Conservation (phyloP, 2,113 vertebrate genomes). For the Tragelaphus imberbis region DNA sequence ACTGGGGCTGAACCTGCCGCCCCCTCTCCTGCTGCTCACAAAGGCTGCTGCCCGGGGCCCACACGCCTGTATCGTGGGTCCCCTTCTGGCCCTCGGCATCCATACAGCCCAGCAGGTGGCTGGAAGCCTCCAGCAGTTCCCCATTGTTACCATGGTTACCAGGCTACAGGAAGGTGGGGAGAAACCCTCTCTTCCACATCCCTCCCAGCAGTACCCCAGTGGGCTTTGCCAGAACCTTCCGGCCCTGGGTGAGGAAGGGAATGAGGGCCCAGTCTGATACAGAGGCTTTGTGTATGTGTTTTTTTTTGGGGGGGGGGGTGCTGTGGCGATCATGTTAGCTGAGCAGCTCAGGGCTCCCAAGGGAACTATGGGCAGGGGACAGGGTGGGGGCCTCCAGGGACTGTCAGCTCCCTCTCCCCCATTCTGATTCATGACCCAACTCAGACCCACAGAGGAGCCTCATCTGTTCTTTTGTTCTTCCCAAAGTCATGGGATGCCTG, state of each 20-base stretch:
- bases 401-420: too few species aligned
- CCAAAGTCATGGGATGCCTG: too few species aligned
- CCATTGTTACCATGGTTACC: slow-evolving; percentile 8
- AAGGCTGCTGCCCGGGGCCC: not conserved
- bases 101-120: slow-evolving; percentile 6
- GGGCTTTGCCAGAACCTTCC: slow-evolving; percentile 1
- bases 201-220: not conserved
- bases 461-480: too few species aligned
- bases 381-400: too few species aligned
- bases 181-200: not conserved
- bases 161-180: not conserved
- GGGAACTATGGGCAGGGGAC: too few species aligned
- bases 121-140: not conserved
- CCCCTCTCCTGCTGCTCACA: not conserved
- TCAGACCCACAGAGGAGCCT: too few species aligned
- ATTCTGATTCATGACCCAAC: too few species aligned
- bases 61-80: not conserved
- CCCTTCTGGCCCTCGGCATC: not conserved
- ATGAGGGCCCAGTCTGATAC: not conserved
- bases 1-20: not conserved
- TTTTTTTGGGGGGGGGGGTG: not conserved
- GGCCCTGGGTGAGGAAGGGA: not conserved
- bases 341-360: too few species aligned
- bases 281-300: not conserved
- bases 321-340: too few species aligned